phyloP scores from a whole-genome alignment of 2,888 invertebrate genomes.

The Spisula solida region DNA sequence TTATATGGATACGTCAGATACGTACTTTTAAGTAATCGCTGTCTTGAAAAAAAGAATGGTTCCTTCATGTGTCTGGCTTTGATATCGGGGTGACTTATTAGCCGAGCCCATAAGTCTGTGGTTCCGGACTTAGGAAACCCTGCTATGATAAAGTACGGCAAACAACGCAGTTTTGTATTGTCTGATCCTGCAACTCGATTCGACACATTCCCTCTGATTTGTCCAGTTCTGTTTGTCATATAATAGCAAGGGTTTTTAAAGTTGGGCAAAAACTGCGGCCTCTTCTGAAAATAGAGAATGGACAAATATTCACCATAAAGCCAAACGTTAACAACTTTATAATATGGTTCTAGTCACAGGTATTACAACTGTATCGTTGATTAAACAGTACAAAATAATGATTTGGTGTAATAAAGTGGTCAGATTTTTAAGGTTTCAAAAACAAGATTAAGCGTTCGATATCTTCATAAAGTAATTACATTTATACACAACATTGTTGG shows the following conservation, averaged over 20 bases:
- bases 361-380: no score
- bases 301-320: no score
- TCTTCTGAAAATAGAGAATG: slow-evolving; percentile 64
- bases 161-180: slow-evolving; percentile 89
- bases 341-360: no score
- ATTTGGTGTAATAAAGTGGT: no score
- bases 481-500: no score
- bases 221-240: slow-evolving; percentile 37
- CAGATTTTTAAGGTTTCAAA: no score
- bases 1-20: no score
- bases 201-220: neutral
- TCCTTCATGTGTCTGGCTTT: slow-evolving; percentile 63
- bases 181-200: neutral
- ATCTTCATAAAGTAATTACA: no score
- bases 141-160: slow-evolving; percentile 92
- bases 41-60: slow-evolving; percentile 14
- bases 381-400: no score
- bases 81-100: slow-evolving; percentile 80
- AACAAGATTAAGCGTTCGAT: no score
- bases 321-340: no score
- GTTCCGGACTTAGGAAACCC: slow-evolving; percentile 83
- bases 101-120: slow-evolving; percentile 79
- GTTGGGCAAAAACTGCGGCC: slow-evolving; percentile 71
- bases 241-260: slow-evolving; percentile 83
- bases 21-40: no score